phyloP scores from a whole-genome alignment of 1,140 invertebrate species.

The Proales similis region DNA sequence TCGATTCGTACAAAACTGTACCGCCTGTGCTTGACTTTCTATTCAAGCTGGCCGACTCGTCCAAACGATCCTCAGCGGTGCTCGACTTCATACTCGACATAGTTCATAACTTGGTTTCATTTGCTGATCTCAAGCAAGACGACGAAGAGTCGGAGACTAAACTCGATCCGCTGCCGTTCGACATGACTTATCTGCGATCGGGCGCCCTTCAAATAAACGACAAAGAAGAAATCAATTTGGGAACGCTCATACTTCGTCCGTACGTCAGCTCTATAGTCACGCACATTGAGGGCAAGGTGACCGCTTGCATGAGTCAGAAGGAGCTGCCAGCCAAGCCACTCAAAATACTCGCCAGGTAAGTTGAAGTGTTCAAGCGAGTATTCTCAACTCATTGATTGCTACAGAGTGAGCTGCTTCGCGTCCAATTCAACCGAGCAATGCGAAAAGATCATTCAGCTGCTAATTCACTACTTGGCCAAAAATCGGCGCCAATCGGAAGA shows the following conservation, averaged over 20 bases:
- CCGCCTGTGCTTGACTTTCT: background rate
- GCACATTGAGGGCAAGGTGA: conserved; percentile 60
- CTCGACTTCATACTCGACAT: conserved; percentile 21
- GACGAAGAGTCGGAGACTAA: conserved; percentile 1
- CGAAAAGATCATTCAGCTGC: conserved; percentile 17
- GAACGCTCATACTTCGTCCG: conserved; percentile 65
- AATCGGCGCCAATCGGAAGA: conserved; percentile 32
- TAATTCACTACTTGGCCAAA: conserved; percentile 33
- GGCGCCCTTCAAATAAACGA: no score
- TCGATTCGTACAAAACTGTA: background rate
- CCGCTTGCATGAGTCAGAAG: conserved; percentile 56
- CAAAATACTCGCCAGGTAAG: conserved; percentile 65
- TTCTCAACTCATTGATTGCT: no score
- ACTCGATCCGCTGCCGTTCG: conserved; percentile 19
- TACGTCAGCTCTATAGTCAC: conserved; percentile 65
- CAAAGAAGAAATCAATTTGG: conserved; percentile 57
- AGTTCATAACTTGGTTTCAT: conserved; percentile 30
- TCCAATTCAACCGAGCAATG: conserved; percentile 23
- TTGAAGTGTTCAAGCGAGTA: background rate
- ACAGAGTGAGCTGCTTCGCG: conserved; percentile 25
- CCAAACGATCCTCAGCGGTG: conserved; percentile 20
- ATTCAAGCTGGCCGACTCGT: conserved; percentile 17
- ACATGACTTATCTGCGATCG: background rate
- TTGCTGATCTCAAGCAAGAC: conserved; percentile 33
- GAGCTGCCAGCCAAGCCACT: conserved; percentile 62